A percentile compares a stretch with the other conserved stretches of the same genome.
phyloP scores from a whole-genome alignment of 2,888 invertebrate genomes.

The Heliconius erato region DNA sequence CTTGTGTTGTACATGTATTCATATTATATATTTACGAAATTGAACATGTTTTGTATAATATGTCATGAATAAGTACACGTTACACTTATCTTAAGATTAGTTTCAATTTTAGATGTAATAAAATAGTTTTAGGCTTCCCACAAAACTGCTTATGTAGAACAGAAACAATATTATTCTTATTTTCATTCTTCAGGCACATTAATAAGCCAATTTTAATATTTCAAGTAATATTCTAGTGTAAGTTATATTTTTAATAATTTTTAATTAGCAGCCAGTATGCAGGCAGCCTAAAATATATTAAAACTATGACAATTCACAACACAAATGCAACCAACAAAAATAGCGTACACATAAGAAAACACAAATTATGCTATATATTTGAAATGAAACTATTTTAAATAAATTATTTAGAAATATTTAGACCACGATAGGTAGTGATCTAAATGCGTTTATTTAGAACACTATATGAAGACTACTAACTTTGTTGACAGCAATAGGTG shows the following conservation, averaged over 20 bases:
- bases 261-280: not conserved
- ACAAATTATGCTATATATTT: not conserved
- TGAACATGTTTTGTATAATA: not conserved
- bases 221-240: too few species aligned
- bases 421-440: too few species aligned
- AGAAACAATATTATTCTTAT: not conserved
- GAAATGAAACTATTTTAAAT: too few species aligned
- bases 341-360: not conserved
- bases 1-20: not conserved
- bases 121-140: not conserved
- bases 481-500: too few species aligned
- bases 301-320: not conserved
- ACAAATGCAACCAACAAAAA: conserved; percentile 12
- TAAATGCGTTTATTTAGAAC: too few species aligned
- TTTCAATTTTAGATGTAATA: not conserved
- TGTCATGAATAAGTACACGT: conserved; percentile 14
- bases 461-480: too few species aligned
- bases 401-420: too few species aligned
- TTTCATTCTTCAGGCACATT: not conserved
- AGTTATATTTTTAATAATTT: too few species aligned
- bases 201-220: not conserved
- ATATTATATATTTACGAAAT: conserved; percentile 8
- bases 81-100: not conserved
- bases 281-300: conserved; percentile 9
- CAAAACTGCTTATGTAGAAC: not conserved